Evolutionary conservation across 2,888 invertebrate genomes (phyloP).

Genomic region (Diaperis boleti): DNA sequence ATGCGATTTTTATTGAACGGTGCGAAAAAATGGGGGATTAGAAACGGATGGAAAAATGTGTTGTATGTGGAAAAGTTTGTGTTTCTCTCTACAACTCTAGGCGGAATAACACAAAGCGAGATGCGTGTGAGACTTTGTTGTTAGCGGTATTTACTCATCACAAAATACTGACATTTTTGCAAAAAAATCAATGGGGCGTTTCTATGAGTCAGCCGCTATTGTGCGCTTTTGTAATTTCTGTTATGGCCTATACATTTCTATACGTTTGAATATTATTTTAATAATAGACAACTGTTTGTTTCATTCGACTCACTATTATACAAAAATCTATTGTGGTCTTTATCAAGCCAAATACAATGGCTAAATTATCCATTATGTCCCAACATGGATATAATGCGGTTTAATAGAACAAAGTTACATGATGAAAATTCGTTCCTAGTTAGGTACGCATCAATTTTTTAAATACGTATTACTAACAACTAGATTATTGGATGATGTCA

Average conservation of each 20-base stretch:
- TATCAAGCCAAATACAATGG: slow-evolving; percentile 32
- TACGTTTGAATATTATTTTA: slow-evolving; percentile 39
- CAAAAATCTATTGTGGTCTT: slow-evolving; percentile 41
- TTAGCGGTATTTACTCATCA: slow-evolving; percentile 5
- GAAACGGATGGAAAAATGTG: not conserved
- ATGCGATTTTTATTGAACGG: slow-evolving; percentile 22
- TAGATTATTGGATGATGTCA: no score
- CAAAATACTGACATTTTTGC: slow-evolving; percentile 14
- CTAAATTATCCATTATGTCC: slow-evolving; percentile 38
- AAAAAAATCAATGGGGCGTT: slow-evolving; percentile 28
- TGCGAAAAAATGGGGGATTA: not conserved
- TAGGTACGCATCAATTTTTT: not conserved
- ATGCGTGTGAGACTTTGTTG: slow-evolving; percentile 19
- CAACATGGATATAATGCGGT: slow-evolving; percentile 22
- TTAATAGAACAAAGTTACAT: slow-evolving; percentile 21
- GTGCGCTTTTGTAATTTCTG: slow-evolving; percentile 30
- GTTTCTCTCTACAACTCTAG: not conserved
- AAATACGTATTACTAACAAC: no score
- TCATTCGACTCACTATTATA: slow-evolving; percentile 39
- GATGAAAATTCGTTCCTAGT: slow-evolving; percentile 14
- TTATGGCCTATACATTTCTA: slow-evolving; percentile 5
- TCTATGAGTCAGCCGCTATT: slow-evolving; percentile 17
- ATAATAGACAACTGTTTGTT: slow-evolving; percentile 40
- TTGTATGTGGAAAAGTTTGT: not conserved
- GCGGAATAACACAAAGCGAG: not conserved